Conservation (phyloP, 2,888 invertebrate species). For the Ctenicera cuprea region DNA sequence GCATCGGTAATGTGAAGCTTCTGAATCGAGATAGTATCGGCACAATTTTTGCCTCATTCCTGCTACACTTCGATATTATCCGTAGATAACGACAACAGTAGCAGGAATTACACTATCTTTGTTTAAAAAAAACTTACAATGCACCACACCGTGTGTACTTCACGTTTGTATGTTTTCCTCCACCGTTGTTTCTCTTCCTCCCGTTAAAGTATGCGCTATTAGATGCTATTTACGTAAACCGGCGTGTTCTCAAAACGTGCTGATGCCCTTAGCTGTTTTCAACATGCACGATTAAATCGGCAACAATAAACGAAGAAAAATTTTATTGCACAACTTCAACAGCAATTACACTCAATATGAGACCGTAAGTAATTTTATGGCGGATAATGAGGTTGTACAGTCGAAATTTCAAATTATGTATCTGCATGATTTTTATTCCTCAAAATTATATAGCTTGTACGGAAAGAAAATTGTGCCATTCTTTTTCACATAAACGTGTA, state of each 20-base stretch:
- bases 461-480: background rate
- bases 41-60: constrained; percentile 35
- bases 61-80: constrained; percentile 47
- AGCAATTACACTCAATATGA: constrained; percentile 23
- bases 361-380: constrained; percentile 44
- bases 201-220: background rate
- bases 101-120: constrained; percentile 48
- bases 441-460: constrained; percentile 11
- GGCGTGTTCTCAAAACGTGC: constrained; percentile 31
- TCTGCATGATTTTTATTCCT: constrained; percentile 4
- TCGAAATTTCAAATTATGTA: constrained; percentile 33
- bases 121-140: constrained; percentile 17
- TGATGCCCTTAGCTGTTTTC: constrained; percentile 35
- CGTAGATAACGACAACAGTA: constrained; percentile 49
- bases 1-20: constrained; percentile 32
- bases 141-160: background rate
- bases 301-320: constrained; percentile 35
- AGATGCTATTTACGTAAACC: no score
- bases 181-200: background rate
- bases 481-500: background rate
- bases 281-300: constrained; percentile 38
- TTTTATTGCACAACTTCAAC: constrained; percentile 35
- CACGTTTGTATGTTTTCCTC: background rate
- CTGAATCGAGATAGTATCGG: constrained; percentile 31
- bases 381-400: constrained; percentile 36